These are phyloP conservation scores for Drosophila phalerata DNA, from an alignment of 2,888 invertebrate genomes.

Conservation along the genomic window DNA sequence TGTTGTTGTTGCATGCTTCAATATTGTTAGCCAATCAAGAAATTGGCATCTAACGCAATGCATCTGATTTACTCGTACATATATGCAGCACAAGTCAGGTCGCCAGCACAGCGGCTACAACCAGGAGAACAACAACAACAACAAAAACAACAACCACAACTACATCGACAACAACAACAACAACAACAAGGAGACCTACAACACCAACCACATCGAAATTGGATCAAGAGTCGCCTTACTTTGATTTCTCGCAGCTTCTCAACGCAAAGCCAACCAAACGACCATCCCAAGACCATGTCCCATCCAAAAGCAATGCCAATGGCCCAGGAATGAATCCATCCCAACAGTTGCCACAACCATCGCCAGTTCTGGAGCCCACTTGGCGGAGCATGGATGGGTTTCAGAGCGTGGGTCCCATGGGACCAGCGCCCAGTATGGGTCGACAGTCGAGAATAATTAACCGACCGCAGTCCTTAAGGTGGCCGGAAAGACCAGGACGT, in stretches of 20 bases:
- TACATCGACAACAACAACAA: neutral
- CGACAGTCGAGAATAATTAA: conserved; percentile 44
- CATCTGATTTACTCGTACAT: conserved; percentile 41
- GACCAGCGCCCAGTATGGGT: neutral
- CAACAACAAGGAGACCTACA: neutral
- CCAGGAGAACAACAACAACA: neutral
- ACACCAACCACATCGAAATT: neutral
- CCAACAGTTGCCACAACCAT: neutral
- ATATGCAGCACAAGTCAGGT: conserved; percentile 40
- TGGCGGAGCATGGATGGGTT: neutral
- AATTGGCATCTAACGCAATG: conserved; percentile 30
- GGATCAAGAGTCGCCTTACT: conserved; percentile 24
- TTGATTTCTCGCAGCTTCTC: conserved; percentile 43
- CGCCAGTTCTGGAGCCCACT: neutral
- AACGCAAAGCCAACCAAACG: conserved; percentile 25
- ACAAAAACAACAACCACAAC: neutral
- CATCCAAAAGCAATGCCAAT: neutral
- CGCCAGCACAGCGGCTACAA: conserved; percentile 8
- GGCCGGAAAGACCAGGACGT: neutral
- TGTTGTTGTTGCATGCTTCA: conserved; percentile 49
- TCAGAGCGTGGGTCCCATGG: conserved; percentile 29
- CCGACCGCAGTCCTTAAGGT: conserved; percentile 18
- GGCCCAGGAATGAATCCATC: neutral
- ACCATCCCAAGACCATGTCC: conserved; percentile 14
- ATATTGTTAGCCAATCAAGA: conserved; percentile 17